phyloP scores from a whole-genome alignment of 1,140 invertebrate genomes.

The Melanaphis sacchari region DNA sequence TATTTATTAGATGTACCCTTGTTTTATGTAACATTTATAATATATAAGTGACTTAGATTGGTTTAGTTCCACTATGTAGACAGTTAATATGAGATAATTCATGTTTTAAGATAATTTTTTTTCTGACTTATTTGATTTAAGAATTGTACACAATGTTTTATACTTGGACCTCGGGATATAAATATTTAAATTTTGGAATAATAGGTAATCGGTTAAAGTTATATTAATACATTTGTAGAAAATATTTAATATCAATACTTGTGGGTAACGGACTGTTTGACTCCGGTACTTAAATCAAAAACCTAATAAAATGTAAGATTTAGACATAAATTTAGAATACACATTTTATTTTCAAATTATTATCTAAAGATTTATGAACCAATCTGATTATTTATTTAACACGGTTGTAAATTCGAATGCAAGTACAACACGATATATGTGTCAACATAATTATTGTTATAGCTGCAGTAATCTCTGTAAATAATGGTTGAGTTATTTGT shows the following conservation, averaged over 20 bases:
- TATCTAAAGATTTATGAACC: not conserved
- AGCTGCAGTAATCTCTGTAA: conserved; percentile 19
- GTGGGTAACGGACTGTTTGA: not conserved
- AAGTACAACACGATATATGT: not conserved
- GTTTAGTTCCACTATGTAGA: not conserved
- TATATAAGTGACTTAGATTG: not conserved
- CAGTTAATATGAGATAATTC: not conserved
- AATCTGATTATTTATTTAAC: conserved; percentile 22
- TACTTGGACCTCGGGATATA: not conserved
- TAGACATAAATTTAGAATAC: not conserved
- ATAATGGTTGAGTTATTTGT: not conserved
- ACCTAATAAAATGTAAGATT: not conserved
- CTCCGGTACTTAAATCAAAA: not conserved
- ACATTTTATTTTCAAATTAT: conserved; percentile 19
- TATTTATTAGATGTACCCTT: too few relatives aligned
- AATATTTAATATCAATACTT: not conserved
- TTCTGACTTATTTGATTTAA: not conserved
- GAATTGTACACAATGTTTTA: not conserved
- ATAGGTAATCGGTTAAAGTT: not conserved
- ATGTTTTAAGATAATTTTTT: not conserved
- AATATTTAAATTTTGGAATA: not conserved
- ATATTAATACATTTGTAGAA: not conserved
- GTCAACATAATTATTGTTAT: conserved; percentile 17
- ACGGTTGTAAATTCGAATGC: not conserved
- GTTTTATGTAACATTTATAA: too few relatives aligned